A percentile compares a stretch with the other conserved stretches of the same genome.
These are phyloP conservation scores for Enteromius afrohamiltoni DNA, from an alignment of 2,797 vertebrate species.

Conservation along the genomic window DNA sequence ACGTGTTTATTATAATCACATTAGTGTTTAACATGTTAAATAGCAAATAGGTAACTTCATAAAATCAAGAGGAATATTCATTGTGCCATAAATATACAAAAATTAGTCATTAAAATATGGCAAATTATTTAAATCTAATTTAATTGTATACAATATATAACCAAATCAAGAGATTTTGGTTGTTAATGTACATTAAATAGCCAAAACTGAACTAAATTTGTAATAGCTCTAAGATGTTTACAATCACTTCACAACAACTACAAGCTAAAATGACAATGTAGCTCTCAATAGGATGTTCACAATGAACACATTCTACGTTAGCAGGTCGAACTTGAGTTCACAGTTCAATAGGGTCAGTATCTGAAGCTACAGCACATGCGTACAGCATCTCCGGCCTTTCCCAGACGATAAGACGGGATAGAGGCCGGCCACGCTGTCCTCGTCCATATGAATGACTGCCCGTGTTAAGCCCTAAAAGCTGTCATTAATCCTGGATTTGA, in stretches of 20 bases:
- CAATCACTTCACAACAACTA: not conserved
- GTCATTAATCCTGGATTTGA: conserved; percentile 80
- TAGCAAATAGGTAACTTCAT: not conserved
- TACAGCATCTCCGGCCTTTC: conserved; percentile 54
- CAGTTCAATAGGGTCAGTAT: not conserved
- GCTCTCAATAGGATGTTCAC: not conserved
- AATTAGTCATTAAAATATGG: not conserved
- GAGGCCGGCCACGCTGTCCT: conserved; percentile 69
- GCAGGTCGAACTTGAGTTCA: not conserved
- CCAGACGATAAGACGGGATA: conserved; percentile 70
- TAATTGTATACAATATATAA: not conserved
- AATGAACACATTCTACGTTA: conserved; percentile 12
- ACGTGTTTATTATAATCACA: not conserved
- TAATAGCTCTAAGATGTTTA: not conserved
- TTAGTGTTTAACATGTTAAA: not conserved
- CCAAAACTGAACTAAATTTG: not conserved
- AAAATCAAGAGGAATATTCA: not conserved
- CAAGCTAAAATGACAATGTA: not conserved
- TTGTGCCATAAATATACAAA: not conserved
- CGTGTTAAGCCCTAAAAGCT: conserved; percentile 78
- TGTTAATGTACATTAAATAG: not conserved
- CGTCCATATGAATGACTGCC: conserved; percentile 75
- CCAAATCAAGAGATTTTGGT: not conserved
- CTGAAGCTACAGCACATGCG: conserved; percentile 14
- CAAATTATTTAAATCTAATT: not conserved